Base-by-base conservation (phyloP, 2,888 invertebrate species). In the Linhomoeus sp. region DNA sequence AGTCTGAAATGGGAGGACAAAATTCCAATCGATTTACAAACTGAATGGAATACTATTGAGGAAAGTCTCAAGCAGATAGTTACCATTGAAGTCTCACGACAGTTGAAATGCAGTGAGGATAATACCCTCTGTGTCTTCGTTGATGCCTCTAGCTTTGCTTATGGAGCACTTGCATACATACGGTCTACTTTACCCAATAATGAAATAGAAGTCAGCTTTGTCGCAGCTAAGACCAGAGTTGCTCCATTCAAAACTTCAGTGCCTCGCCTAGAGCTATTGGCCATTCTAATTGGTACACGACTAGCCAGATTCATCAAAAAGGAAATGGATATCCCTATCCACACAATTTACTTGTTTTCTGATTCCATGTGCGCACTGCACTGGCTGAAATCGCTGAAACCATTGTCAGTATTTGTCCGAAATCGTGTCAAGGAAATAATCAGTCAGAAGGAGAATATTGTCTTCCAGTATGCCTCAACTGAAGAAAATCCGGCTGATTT, bases 401-500 rank as follows among this genome's bases (percentile, higher is more conserved):
- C 5, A 17, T 17, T 39, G 17, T 38, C 47, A 15, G 40, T 51
- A 2, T 57, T 55, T 47, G 53, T 58, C 1, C 43, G 42, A 2
- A 58, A 58, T 41, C 48, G 58, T 3, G 47, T 58, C 12, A 43
- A 51, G 9, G 51, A 55, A 26, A 47, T 49, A 22, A 22, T 40
- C 3, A 47, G 39, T 3, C 22, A 19, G 35, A 38, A 37, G 19
- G 14, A 25, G 17, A n/a, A n/a, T n/a, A 37, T 45, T 5, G n/a
- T n/a, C 20, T 57, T 60, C 52, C 51, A 49, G 22, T 52, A 61
- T 43, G 56, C 58, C 22, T 35, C 41, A 3, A 49, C 56, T 0
- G 39, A 50, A 22, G 48, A 52, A 1, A 62, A 61, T 48, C 58
- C 61, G 2, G 61, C 60, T 3, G 62, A 62, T 47, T 46, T 52